These are phyloP conservation scores for Perithous albicinctus DNA, from an alignment of 2,888 invertebrate species.

Conservation along the genomic window DNA sequence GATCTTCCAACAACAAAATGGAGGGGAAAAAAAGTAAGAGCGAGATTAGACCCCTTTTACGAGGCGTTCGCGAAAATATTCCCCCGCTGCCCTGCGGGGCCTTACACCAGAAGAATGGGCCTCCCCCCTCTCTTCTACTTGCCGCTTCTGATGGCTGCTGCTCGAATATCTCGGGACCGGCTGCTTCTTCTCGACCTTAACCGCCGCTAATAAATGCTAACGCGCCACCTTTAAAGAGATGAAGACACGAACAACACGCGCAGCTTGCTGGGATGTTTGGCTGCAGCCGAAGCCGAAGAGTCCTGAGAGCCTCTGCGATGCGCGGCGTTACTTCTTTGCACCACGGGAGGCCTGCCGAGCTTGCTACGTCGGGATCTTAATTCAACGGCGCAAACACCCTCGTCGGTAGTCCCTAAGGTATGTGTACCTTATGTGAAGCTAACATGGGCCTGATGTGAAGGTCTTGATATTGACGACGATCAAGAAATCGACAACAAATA, in stretches of 20 bases:
- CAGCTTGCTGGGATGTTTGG: conserved; percentile 24
- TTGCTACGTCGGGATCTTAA: conserved; percentile 60
- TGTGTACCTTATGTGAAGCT: not conserved
- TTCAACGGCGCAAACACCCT: conserved; percentile 54
- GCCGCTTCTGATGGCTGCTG: conserved; percentile 12
- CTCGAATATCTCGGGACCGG: conserved; percentile 40
- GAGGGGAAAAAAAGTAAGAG: conserved; percentile 7
- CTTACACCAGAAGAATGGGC: conserved; percentile 42
- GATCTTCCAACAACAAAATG: conserved; percentile 34
- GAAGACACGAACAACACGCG: conserved; percentile 70
- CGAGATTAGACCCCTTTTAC: conserved; percentile 49
- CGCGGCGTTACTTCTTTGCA: conserved; percentile 61
- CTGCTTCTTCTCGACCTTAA: conserved; percentile 54
- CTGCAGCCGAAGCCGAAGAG: conserved; percentile 20
- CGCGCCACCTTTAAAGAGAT: conserved; percentile 71
- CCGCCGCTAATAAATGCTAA: conserved; percentile 72
- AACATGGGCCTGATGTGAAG: conserved; percentile 1
- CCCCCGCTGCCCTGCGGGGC: conserved; percentile 6
- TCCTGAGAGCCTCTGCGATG: conserved; percentile 19
- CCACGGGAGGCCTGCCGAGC: conserved; percentile 61
- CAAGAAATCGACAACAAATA: not conserved
- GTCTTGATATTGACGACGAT: conserved; percentile 17
- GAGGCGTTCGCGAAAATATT: conserved; percentile 54
- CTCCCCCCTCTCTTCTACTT: not conserved
- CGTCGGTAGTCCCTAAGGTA: conserved; percentile 21